Evolutionary conservation across 2,797 vertebrate species (phyloP).

Genomic region (Falco naumanni): DNA sequence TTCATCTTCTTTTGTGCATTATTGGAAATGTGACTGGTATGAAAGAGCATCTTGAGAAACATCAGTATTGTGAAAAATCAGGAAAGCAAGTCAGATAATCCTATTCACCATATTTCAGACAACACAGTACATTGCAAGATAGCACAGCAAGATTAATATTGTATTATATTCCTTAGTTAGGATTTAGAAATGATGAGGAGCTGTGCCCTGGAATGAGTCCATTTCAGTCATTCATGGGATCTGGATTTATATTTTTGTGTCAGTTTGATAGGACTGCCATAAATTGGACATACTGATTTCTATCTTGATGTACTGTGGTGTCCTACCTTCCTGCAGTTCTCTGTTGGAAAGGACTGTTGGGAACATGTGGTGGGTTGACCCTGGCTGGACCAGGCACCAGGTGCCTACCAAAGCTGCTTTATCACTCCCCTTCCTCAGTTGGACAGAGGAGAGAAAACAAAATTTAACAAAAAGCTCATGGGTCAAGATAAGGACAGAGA

Average conservation of each 20-base stretch:
- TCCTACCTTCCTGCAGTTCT: neutral
- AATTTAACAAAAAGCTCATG: neutral
- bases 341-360: neutral
- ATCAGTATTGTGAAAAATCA: neutral
- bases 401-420: neutral
- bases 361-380: neutral
- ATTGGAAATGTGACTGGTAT: neutral
- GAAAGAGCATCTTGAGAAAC: neutral
- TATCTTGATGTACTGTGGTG: accelerated
- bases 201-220: neutral
- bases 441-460: neutral
- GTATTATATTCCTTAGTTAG: neutral
- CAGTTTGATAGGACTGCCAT: neutral
- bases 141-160: neutral
- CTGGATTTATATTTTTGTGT: neutral
- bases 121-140: neutral
- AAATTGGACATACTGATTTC: neutral
- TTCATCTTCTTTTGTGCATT: neutral
- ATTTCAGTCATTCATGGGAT: neutral
- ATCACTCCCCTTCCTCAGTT: neutral
- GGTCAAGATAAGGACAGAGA: neutral
- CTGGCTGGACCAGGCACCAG: neutral
- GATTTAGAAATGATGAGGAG: neutral
- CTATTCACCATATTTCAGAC: neutral
- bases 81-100: neutral